Conservation (phyloP, 2,113 vertebrate species). For the Ornithorhynchus anatinus region DNA sequence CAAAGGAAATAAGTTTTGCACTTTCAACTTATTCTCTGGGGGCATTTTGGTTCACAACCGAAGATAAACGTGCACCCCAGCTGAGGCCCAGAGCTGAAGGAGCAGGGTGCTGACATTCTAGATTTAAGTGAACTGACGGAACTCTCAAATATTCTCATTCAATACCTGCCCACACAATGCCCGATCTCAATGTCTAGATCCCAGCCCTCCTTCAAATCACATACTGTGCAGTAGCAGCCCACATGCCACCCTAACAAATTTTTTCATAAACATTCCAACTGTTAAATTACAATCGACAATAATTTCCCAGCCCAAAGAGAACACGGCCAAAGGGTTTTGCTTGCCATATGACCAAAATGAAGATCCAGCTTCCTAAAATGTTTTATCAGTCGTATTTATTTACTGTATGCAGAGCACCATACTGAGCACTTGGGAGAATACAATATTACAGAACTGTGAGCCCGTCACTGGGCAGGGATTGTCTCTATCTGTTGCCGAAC, state of each 20-base stretch:
- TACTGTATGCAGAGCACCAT: no score
- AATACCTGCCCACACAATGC: neutral
- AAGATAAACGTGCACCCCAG: neutral
- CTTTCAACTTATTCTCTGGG: neutral
- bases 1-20: constrained; percentile 3
- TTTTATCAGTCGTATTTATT: no score
- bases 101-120: neutral
- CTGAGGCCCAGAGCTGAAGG: neutral
- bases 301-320: neutral
- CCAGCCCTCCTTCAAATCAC: neutral
- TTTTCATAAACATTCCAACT: neutral
- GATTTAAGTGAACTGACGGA: neutral
- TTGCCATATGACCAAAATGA: neutral
- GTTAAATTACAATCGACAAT: neutral
- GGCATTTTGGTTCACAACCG: neutral
- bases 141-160: neutral
- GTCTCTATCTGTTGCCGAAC: no score
- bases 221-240: neutral
- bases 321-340: neutral
- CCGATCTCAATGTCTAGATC: neutral
- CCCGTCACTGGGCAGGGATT: no score
- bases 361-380: constrained; percentile 4
- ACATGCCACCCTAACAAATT: neutral
- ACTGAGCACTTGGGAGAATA: no score
- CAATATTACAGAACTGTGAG: no score